phyloP scores from a whole-genome alignment of 2,113 vertebrate genomes.

The Istiophorus platypterus region DNA sequence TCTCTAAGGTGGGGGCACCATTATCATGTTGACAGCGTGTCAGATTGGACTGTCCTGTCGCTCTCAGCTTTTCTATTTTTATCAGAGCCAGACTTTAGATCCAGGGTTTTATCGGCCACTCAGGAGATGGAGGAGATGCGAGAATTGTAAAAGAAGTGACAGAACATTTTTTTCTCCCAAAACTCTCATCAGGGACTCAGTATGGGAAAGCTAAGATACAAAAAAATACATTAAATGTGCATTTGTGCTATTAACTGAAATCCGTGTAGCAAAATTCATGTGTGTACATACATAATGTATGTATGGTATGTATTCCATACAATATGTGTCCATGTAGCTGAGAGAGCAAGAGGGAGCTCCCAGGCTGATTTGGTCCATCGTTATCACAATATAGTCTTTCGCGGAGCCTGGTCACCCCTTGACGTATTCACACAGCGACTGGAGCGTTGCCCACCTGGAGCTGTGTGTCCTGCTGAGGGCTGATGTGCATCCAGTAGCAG shows the following conservation, averaged over 20 bases:
- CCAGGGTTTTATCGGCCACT: constrained; percentile 40
- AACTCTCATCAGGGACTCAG: not conserved
- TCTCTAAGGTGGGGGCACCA: constrained; percentile 51
- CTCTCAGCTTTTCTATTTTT: constrained; percentile 76
- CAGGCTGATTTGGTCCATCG: not conserved
- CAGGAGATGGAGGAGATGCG: constrained; percentile 12
- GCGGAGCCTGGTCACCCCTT: constrained; percentile 33
- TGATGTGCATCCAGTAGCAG: constrained; percentile 56
- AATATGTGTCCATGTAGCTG: not conserved
- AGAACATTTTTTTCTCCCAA: constrained; percentile 8
- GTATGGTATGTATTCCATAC: not conserved
- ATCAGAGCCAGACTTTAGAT: constrained; percentile 61
- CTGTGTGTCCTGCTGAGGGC: constrained; percentile 50
- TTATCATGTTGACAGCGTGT: constrained; percentile 77
- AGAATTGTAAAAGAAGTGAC: not conserved
- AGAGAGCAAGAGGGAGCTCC: not conserved
- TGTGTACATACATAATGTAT: not conserved
- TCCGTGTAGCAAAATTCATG: not conserved
- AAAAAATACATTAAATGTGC: not conserved
- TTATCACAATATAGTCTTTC: constrained; percentile 20
- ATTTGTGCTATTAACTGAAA: not conserved
- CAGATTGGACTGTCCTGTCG: constrained; percentile 74
- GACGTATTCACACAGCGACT: constrained; percentile 18
- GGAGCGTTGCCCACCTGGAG: constrained; percentile 41
- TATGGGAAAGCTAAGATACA: constrained; percentile 1